Base-by-base conservation (phyloP, 2,888 invertebrate species). In the Epistrophe eligans region DNA sequence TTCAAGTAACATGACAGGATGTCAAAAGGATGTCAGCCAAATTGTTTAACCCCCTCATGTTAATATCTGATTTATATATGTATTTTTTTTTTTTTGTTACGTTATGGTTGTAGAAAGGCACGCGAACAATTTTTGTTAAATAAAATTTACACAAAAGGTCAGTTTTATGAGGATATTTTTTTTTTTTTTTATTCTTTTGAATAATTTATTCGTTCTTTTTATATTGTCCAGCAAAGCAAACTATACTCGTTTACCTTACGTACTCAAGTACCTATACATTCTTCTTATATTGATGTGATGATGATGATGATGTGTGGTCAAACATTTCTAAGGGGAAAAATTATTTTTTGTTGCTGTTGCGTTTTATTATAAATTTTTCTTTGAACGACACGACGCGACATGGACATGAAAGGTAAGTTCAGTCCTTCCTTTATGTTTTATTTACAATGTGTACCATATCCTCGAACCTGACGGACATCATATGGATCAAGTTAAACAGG, bases 21-120 rank as follows among this genome's bases (percentile, higher is more conserved):
- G 87, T 82, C 87, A 83, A 81, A 83, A 83, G 79, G 83, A 87
- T 79, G 77, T 87, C 83, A 87, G 72, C 70, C 43, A 35, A 66
- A 67, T 67, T 76, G 45, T 60, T 77, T 72, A 80, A 83, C 87
- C 81, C 83, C 79, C 62, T 62, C 66, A 50, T 50, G 24, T 57
- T 50, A 57, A 55, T 48, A 48, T 48, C 48, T 24, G 62, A 40
- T 66, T 57, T 57, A 24, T 35, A 66, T 17, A 48, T 43, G 3
- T 24, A 24, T 24, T 24, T 24, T 24, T 24, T 24, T 24, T 24
- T 1, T 24, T 24, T 2, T 24, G 24, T 48, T 58, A 40, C 8
- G 48, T 15, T 38, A 64, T 19, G 15, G 17, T 57, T 62, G 15
- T 55, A n/a, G 17, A 35, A 67, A 55, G 83, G 87, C 83, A 79